These are phyloP conservation scores for Drosophila monieri DNA, from an alignment of 2,888 invertebrate species.

Conservation along the genomic window DNA sequence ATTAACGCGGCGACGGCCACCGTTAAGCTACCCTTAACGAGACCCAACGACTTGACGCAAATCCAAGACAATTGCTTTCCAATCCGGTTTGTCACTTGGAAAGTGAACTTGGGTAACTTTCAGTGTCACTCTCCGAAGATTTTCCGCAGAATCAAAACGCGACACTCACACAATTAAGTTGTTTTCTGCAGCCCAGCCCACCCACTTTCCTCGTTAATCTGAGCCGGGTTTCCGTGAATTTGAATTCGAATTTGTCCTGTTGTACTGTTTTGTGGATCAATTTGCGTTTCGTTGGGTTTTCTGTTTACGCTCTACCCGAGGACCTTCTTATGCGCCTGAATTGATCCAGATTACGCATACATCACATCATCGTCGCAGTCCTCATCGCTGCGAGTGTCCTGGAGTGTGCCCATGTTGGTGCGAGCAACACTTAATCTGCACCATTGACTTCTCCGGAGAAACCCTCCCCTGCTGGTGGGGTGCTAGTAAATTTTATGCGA, in stretches of 20 bases:
- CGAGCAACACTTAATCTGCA: constrained; percentile 78
- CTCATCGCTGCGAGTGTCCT: constrained; percentile 32
- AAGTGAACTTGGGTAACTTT: constrained; percentile 18
- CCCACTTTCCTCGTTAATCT: constrained; percentile 46
- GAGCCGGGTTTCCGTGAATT: constrained; percentile 61
- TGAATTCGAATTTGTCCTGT: constrained; percentile 64
- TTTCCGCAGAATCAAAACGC: constrained; percentile 64
- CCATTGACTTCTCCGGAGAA: constrained; percentile 79
- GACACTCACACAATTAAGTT: constrained; percentile 80
- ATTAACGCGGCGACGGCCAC: constrained; percentile 64
- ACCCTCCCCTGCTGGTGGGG: constrained; percentile 24
- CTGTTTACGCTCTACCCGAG: constrained; percentile 66
- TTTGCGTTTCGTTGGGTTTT: constrained; percentile 52
- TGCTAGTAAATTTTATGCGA: constrained; percentile 72
- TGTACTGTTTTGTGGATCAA: constrained; percentile 27
- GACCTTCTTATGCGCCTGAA: constrained; percentile 78
- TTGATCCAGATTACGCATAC: constrained; percentile 78
- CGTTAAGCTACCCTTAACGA: constrained; percentile 61
- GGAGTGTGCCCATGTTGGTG: constrained; percentile 41
- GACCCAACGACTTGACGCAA: constrained; percentile 62
- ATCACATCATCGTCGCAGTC: constrained; percentile 27
- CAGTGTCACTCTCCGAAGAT: constrained; percentile 29
- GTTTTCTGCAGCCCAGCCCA: constrained; percentile 50
- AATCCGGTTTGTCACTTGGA: constrained; percentile 68
- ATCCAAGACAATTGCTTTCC: constrained; percentile 81